Conservation (phyloP, 2,113 vertebrate species). For the Forbesichthys papilliferus region DNA sequence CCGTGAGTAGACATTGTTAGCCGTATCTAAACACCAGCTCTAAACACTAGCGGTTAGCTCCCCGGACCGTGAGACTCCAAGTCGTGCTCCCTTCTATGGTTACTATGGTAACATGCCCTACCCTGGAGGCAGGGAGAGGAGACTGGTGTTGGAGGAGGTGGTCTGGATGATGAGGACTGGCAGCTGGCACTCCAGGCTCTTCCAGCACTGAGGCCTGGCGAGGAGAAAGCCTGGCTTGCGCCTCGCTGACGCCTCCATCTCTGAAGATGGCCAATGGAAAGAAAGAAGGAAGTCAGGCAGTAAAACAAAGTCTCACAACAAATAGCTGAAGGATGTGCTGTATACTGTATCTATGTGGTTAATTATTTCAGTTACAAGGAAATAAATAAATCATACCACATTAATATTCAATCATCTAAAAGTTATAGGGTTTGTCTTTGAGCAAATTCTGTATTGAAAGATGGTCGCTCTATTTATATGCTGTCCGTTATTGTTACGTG, state of each 20-base stretch:
- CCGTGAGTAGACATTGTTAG: no score
- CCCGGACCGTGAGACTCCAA: no score
- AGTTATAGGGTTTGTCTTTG: no score
- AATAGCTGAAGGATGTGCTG: no score
- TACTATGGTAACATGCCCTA: conserved; percentile 62
- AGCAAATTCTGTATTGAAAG: no score
- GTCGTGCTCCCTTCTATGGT: background rate
- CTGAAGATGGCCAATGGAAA: conserved; percentile 29
- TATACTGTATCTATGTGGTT: no score
- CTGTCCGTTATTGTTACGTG: background rate
- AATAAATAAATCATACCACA: no score
- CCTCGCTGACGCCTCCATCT: conserved; percentile 33
- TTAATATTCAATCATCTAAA: no score
- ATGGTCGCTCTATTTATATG: no score
- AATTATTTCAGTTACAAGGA: no score
- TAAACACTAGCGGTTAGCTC: no score
- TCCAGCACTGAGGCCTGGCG: conserved; percentile 80
- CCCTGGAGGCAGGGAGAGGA: conserved; percentile 85
- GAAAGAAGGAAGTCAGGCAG: background rate
- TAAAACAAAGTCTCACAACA: background rate
- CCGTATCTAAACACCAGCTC: no score
- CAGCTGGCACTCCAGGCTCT: conserved; percentile 68
- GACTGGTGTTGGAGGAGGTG: conserved; percentile 79
- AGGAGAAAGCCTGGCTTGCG: conserved; percentile 71
- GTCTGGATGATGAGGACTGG: conserved; percentile 81